A percentile compares a stretch with the other conserved stretches of the same genome.
Evolutionary conservation across 2,113 vertebrate species (phyloP).

Genomic region (Neoarius graeffei): DNA sequence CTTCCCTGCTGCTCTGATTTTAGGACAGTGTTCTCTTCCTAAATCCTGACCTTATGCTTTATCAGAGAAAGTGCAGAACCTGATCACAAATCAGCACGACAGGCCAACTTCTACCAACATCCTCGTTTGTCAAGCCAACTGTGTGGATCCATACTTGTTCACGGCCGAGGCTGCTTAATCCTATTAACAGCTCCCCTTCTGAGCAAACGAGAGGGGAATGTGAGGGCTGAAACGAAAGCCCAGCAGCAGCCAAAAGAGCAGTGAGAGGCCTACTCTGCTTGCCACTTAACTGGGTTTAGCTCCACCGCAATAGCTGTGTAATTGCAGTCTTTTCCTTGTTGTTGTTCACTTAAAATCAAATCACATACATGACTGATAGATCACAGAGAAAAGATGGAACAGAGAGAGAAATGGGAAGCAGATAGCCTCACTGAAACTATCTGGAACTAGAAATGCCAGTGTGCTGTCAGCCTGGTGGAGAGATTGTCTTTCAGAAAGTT

Average conservation of each 20-base stretch:
- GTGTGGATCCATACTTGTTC: constrained; percentile 72
- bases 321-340: constrained; percentile 79
- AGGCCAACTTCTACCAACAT: constrained; percentile 22
- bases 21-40: background rate
- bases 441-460: constrained; percentile 1
- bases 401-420: constrained; percentile 55
- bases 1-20: constrained; percentile 26
- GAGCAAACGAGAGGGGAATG: constrained; percentile 49
- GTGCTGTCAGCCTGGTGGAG: constrained; percentile 8
- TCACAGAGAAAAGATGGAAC: constrained; percentile 80
- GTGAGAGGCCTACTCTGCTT: constrained; percentile 73
- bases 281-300: constrained; percentile 82
- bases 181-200: constrained; percentile 77
- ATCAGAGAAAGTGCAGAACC: constrained; percentile 17
- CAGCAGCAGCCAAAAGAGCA: constrained; percentile 68
- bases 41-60: constrained; percentile 19
- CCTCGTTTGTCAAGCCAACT: constrained; percentile 75
- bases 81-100: constrained; percentile 38
- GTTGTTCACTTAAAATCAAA: constrained; percentile 88
- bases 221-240: constrained; percentile 66
- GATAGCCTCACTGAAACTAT: constrained; percentile 66
- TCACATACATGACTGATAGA: constrained; percentile 90
- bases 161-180: constrained; percentile 80
- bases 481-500: constrained; percentile 32
- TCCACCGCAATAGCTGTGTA: constrained; percentile 86